Base-by-base conservation (phyloP, 2,797 vertebrate species). In the Erethizon dorsatum region DNA sequence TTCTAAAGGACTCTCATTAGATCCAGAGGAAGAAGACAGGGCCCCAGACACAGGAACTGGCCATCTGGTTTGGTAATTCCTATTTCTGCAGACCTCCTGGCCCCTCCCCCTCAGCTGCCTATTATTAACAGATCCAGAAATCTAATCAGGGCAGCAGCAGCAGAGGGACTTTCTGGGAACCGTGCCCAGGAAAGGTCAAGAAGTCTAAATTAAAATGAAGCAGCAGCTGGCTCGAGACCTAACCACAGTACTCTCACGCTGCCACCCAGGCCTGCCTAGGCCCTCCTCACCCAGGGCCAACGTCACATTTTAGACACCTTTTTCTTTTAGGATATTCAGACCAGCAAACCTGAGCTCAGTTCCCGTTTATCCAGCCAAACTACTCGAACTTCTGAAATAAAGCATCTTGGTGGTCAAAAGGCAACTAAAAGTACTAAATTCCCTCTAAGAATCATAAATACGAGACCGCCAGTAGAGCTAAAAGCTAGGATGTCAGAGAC, bases 101-200 rank as follows among this genome's bases (percentile, higher is more conserved):
- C 96, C 97, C 97, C 95, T 92, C 97, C 93, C 93, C 95, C 93
- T 73, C 61, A 61, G 93, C 47, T 95, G 75, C 97, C 90, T 98
- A 96, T 97, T 97, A 98, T 97, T 98, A 98, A 98, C 83, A 96
- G 94, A 86, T 86, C 37, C 92, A 97, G 98, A 97, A 98, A 98
- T 88, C 75, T 95, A 96, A 98, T 95, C 97, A 71, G 59, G 88
- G 88, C 52, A 85, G 73, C 79, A 86, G 84, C 79, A 94, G 90
- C 90, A 97, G 67, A 94, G 90, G 88, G 94, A 97, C 92, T 97
- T 94, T 97, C 95, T 96, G 96, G 97, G 97, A 97, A 96, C 77
- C 3, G 50, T 94, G 96, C 97, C 97, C 96, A 95, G 84, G 61
- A 94, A 93, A 97, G 94, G 93, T 69, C 90, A 47, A 85, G 91